phyloP scores from a whole-genome alignment of 2,113 vertebrate species.

The Nerophis lumbriciformis region DNA sequence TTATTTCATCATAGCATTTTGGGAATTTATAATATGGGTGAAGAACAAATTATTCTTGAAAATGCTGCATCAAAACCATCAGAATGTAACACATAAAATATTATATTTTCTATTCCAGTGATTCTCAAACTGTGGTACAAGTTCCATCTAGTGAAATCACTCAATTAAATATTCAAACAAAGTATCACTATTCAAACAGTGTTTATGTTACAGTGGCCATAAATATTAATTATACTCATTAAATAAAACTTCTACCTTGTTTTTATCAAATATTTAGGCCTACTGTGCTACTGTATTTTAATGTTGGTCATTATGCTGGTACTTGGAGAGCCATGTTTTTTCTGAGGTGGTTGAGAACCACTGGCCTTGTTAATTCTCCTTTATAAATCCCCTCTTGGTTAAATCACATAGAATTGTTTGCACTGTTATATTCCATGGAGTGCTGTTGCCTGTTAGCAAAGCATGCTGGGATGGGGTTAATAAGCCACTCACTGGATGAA shows the following conservation, averaged over 20 bases:
- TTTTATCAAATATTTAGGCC: too few species aligned
- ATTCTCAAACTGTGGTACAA: too few species aligned
- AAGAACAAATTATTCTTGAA: background rate
- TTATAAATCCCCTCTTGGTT: slow-evolving; percentile 38
- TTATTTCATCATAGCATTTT: slow-evolving; percentile 2
- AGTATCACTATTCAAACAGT: too few species aligned
- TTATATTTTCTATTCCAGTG: background rate
- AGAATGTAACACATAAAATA: background rate
- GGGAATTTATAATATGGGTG: slow-evolving; percentile 48
- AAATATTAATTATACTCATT: too few species aligned
- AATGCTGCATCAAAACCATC: background rate
- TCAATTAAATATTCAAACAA: too few species aligned
- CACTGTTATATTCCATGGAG: slow-evolving; percentile 38
- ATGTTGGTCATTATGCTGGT: too few species aligned
- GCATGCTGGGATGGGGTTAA: slow-evolving; percentile 56
- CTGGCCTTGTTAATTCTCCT: background rate
- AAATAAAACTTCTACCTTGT: too few species aligned
- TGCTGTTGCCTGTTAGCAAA: slow-evolving; percentile 35
- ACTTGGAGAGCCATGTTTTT: too few species aligned
- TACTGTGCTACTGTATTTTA: too few species aligned
- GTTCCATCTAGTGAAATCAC: too few species aligned
- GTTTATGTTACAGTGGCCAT: too few species aligned
- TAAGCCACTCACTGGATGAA: slow-evolving; percentile 95
- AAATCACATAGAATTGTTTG: slow-evolving; percentile 39
- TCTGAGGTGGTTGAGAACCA: too few species aligned